Conservation (phyloP, 2,888 invertebrate genomes). For the Drosophila lutescens region DNA sequence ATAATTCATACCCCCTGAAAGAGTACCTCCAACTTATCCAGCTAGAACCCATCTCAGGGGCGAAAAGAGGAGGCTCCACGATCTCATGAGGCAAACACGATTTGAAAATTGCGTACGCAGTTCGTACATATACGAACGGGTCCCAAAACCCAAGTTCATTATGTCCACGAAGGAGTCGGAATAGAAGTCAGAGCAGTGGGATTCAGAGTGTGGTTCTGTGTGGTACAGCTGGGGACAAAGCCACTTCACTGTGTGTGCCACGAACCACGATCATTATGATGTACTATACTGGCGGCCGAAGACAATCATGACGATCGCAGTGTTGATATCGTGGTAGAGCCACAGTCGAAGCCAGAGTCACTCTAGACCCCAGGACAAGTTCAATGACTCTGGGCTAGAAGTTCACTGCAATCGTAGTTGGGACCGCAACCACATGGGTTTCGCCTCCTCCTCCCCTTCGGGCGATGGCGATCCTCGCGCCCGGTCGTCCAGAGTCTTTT, state of each 20-base stretch:
- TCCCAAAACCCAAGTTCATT: constrained; percentile 74
- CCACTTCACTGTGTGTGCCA: constrained; percentile 50
- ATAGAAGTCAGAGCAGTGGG: constrained; percentile 23
- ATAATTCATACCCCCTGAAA: background rate
- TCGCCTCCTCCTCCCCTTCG: constrained; percentile 18
- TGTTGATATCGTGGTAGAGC: constrained; percentile 66
- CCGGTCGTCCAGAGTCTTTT: constrained; percentile 48
- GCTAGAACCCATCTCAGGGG: constrained; percentile 12
- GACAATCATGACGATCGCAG: constrained; percentile 69
- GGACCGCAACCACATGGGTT: constrained; percentile 46
- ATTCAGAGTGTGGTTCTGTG: constrained; percentile 11
- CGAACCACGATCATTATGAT: constrained; percentile 46
- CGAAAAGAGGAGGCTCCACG: constrained; percentile 16
- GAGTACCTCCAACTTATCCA: background rate
- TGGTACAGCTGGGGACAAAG: constrained; percentile 60
- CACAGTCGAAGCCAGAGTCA: constrained; percentile 33
- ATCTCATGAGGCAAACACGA: constrained; percentile 66
- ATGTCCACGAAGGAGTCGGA: constrained; percentile 67
- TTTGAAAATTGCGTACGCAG: constrained; percentile 75
- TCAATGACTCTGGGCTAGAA: constrained; percentile 78
- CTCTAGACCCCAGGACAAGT: constrained; percentile 71
- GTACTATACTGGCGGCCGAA: constrained; percentile 29
- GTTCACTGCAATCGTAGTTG: constrained; percentile 77
- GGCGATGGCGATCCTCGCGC: constrained; percentile 3
- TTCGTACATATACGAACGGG: constrained; percentile 9